Evolutionary conservation across 1,140 invertebrate species (phyloP).

Genomic region (Scaptomyza pallida): DNA sequence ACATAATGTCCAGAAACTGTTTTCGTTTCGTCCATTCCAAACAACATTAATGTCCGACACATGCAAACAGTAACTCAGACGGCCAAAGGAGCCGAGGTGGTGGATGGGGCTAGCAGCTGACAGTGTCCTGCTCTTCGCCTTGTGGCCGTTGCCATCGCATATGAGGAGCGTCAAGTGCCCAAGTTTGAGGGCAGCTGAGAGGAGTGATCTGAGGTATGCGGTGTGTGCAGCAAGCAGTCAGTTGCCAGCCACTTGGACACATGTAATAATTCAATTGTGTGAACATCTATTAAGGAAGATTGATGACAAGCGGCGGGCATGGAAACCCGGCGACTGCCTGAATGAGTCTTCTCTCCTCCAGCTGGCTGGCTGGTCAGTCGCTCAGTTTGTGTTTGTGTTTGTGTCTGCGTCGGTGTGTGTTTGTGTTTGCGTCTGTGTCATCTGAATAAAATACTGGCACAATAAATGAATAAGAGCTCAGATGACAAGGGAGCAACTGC

Average conservation of each 20-base stretch:
- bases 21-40: conserved; percentile 60
- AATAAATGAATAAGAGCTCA: conserved; percentile 68
- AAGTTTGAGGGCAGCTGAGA: conserved; percentile 12
- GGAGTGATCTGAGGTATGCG: neutral
- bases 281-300: conserved; percentile 83
- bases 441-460: conserved; percentile 26
- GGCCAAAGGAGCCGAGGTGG: conserved; percentile 2
- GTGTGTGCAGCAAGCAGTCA: conserved; percentile 47
- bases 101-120: neutral
- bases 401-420: conserved; percentile 32
- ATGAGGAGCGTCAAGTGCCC: conserved; percentile 51
- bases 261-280: conserved; percentile 83
- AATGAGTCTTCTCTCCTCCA: conserved; percentile 6
- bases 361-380: conserved; percentile 28
- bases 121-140: neutral
- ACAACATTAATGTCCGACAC: conserved; percentile 65
- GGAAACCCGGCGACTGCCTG: conserved; percentile 30
- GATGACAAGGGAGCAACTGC: conserved; percentile 40
- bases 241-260: conserved; percentile 77
- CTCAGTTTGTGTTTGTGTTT: conserved; percentile 7
- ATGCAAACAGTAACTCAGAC: conserved; percentile 56
- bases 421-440: neutral
- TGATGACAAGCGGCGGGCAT: conserved; percentile 67
- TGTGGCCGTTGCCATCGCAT: conserved; percentile 30
- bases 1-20: conserved; percentile 48